A percentile compares a stretch with the other conserved stretches of the same genome.
Conservation (phyloP, 1,140 invertebrate species). For the Drosophila prosaltans region DNA sequence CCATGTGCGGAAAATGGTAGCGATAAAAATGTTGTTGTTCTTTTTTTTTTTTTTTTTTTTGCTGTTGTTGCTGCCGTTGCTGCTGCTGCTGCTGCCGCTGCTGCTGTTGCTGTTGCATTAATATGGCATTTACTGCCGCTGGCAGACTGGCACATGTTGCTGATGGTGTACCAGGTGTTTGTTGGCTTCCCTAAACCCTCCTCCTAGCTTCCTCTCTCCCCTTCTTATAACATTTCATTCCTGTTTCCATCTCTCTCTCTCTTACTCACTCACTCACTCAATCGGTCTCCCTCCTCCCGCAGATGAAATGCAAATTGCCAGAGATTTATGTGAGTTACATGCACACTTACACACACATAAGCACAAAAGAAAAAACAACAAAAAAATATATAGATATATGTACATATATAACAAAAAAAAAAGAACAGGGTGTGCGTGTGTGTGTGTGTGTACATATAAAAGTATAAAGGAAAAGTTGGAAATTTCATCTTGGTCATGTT, state of each 20-base stretch:
- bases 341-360: conserved; percentile 11
- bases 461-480: background rate
- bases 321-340: conserved; percentile 47
- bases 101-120: conserved; percentile 4
- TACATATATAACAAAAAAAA: no score
- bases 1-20: conserved; percentile 41
- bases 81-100: conserved; percentile 8
- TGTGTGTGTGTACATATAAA: background rate
- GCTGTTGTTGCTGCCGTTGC: conserved; percentile 19
- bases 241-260: background rate
- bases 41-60: conserved; percentile 17
- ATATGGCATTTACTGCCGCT: conserved; percentile 12
- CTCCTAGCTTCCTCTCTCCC: no score
- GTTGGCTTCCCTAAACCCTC: background rate
- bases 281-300: background rate
- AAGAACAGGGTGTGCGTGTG: no score
- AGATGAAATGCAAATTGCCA: conserved; percentile 57
- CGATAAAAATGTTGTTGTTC: conserved; percentile 25
- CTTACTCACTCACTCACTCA: background rate
- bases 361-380: background rate
- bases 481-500: conserved; percentile 11
- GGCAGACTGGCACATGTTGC: conserved; percentile 22
- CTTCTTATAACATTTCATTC: background rate
- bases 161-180: conserved; percentile 9
- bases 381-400: no score